Conservation (phyloP, 1,140 invertebrate genomes). For the Diabrotica virgifera region DNA sequence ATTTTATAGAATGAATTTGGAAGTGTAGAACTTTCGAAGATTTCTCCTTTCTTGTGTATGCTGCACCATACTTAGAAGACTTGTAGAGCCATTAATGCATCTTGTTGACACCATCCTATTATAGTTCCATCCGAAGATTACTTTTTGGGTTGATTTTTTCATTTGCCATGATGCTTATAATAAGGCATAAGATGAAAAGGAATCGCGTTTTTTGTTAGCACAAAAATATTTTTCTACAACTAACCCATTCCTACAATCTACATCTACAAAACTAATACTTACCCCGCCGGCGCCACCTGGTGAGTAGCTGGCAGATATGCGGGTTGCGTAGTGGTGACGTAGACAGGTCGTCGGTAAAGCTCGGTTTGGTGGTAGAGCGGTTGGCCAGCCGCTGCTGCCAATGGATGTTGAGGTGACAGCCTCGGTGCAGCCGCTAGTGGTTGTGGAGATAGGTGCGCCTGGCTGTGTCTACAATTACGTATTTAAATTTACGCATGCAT, state of each 20-base stretch:
- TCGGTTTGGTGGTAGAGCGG: conserved; percentile 57
- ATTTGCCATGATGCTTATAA: no score
- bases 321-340: conserved; percentile 59
- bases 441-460: conserved; percentile 53
- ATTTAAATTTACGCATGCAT: conserved; percentile 9
- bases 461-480: conserved; percentile 43
- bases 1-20: no score
- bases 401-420: conserved; percentile 50
- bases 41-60: no score
- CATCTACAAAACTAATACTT: conserved; percentile 32
- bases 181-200: no score
- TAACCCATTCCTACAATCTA: not conserved
- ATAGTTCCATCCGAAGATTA: no score
- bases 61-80: no score
- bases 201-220: not conserved
- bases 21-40: no score
- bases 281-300: conserved; percentile 53
- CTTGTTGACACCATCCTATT: no score
- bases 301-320: conserved; percentile 54
- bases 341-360: conserved; percentile 60
- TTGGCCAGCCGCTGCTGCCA: conserved; percentile 52
- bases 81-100: no score
- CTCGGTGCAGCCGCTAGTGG: conserved; percentile 48
- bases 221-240: not conserved
- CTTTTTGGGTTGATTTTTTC: no score